Conservation (phyloP, 1,140 invertebrate genomes). For the Habropoda laboriosa region DNA sequence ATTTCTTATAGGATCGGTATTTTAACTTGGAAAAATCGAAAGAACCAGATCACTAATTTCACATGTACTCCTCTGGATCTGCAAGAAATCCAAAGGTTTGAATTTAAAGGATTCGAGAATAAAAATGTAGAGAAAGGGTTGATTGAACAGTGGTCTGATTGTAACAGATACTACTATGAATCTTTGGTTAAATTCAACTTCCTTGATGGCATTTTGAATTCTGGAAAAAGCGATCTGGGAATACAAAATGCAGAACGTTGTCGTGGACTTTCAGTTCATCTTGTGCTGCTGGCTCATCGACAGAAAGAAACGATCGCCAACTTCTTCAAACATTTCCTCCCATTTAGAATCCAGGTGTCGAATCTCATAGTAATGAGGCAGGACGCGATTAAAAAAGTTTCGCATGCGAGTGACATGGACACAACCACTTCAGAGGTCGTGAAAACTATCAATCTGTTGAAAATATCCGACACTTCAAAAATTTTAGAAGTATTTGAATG, state of each 20-base stretch:
- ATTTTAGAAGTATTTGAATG: no score
- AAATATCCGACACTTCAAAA: no score
- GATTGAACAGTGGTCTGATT: constrained; percentile 86
- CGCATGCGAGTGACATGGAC: not conserved
- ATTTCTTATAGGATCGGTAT: constrained; percentile 91
- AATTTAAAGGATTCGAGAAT: not conserved
- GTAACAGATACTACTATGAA: constrained; percentile 89
- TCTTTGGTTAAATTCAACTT: constrained; percentile 87
- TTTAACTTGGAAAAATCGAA: constrained; percentile 73
- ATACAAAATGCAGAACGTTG: constrained; percentile 91
- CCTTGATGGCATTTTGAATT: constrained; percentile 84
- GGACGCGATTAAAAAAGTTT: not conserved
- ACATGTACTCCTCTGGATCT: constrained; percentile 85
- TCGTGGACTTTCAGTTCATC: constrained; percentile 89
- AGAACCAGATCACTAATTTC: constrained; percentile 74
- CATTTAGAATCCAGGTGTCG: constrained; percentile 72
- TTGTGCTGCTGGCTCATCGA: constrained; percentile 84
- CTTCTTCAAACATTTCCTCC: constrained; percentile 74
- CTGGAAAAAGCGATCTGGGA: constrained; percentile 90
- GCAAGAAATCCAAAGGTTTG: constrained; percentile 79
- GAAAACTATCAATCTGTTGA: no score
- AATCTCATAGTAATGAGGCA: constrained; percentile 59
- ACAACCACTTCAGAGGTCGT: constrained; percentile 22
- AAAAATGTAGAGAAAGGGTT: constrained; percentile 60
- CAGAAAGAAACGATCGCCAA: constrained; percentile 78